Conservation (phyloP, 2,888 invertebrate species). For the Campoletis raptor region DNA sequence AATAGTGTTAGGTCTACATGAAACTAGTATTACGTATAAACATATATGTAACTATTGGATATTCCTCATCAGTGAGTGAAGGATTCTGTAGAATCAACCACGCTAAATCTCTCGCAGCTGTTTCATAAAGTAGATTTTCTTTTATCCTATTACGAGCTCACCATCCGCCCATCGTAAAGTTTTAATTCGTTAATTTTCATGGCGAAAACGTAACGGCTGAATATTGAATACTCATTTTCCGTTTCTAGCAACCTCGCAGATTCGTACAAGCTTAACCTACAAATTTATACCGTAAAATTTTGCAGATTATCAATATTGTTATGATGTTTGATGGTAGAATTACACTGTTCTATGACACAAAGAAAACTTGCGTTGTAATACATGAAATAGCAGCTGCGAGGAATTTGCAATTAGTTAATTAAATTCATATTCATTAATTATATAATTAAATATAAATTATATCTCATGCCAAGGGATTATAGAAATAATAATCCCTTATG, state of each 20-base stretch:
- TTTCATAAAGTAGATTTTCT: constrained; percentile 23
- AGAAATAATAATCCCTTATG: background rate
- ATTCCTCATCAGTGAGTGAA: background rate
- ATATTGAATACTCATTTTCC: constrained; percentile 22
- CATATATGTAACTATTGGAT: too few relatives aligned
- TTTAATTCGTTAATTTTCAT: constrained; percentile 18
- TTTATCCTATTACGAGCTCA: constrained; percentile 30
- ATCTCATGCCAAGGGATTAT: too few relatives aligned
- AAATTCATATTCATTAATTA: background rate
- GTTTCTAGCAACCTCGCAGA: background rate
- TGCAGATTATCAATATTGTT: background rate
- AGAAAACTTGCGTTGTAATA: background rate
- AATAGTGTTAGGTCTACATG: background rate
- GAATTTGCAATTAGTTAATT: background rate
- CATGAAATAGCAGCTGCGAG: background rate
- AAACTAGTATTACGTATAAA: background rate
- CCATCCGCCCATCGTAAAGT: constrained; percentile 16
- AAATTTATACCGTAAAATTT: background rate
- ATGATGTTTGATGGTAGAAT: background rate
- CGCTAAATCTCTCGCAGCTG: constrained; percentile 4
- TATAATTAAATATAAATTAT: too few relatives aligned
- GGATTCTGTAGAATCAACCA: constrained; percentile 1
- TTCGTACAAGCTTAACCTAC: constrained; percentile 3
- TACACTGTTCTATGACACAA: background rate
- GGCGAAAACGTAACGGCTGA: constrained; percentile 13